Evolutionary conservation across 2,113 vertebrate genomes (phyloP).

Genomic region (Morone chrysops): DNA sequence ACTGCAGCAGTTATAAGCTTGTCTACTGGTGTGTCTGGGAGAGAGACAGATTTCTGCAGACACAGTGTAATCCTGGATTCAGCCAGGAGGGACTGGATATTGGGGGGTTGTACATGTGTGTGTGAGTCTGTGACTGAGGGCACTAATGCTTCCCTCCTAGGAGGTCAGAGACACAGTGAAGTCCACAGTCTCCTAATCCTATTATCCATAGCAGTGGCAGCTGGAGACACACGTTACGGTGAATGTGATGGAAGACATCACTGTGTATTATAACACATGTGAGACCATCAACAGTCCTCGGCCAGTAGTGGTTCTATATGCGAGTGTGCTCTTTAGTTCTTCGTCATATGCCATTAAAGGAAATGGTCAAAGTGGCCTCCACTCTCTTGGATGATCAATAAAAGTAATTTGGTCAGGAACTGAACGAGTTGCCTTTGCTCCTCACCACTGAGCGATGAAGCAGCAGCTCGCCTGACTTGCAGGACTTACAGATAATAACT

Average conservation of each 20-base stretch:
- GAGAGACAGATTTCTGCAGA: slow-evolving; percentile 59
- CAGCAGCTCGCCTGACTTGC: slow-evolving; percentile 41
- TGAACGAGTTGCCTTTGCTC: background rate
- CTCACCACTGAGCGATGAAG: slow-evolving; percentile 14
- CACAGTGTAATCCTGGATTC: slow-evolving; percentile 63
- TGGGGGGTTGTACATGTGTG: background rate
- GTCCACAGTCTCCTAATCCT: slow-evolving; percentile 70
- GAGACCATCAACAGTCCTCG: slow-evolving; percentile 7
- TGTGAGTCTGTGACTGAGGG: slow-evolving; percentile 11
- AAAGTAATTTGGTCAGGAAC: slow-evolving; percentile 66
- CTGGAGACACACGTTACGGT: slow-evolving; percentile 50
- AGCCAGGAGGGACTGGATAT: slow-evolving; percentile 32
- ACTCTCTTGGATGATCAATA: slow-evolving; percentile 67
- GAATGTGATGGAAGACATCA: slow-evolving; percentile 27
- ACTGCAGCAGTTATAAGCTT: slow-evolving; percentile 29
- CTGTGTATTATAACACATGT: slow-evolving; percentile 14
- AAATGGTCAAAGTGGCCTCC: slow-evolving; percentile 44
- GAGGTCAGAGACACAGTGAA: slow-evolving; percentile 56
- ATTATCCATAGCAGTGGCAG: slow-evolving; percentile 65
- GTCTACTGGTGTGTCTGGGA: slow-evolving; percentile 40
- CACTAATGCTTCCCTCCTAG: slow-evolving; percentile 49
- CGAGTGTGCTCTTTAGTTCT: slow-evolving; percentile 1
- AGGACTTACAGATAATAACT: slow-evolving; percentile 54
- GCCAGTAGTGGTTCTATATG: background rate
- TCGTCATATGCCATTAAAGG: slow-evolving; percentile 48